Conservation (phyloP, 2,888 invertebrate genomes). For the Clanis bilineata region DNA sequence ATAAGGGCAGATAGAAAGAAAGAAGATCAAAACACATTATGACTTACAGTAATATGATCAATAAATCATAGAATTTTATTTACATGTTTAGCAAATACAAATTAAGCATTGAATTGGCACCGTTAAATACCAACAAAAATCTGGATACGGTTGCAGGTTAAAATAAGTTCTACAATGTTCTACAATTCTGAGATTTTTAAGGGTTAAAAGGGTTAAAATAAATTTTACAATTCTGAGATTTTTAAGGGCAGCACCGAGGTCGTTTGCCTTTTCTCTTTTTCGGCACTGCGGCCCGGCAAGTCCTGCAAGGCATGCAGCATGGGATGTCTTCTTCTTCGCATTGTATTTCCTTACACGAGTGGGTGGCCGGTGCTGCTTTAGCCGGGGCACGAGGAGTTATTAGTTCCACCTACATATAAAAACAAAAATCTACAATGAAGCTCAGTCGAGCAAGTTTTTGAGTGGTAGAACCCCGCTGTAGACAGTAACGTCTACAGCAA, state of each 20-base stretch:
- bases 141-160: too few species aligned
- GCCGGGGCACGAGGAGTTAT: constrained; percentile 87
- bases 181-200: neutral
- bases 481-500: too few species aligned
- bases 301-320: constrained; percentile 55
- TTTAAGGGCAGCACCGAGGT: constrained; percentile 41
- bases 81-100: neutral
- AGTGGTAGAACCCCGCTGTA: neutral
- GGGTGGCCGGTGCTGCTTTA: constrained; percentile 79
- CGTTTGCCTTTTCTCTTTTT: constrained; percentile 37
- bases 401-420: constrained; percentile 85
- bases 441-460: neutral
- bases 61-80: neutral
- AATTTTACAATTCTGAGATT: too few species aligned
- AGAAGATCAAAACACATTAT: too few species aligned
- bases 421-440: neutral
- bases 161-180: too few species aligned
- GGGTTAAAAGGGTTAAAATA: too few species aligned
- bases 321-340: constrained; percentile 82
- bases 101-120: neutral
- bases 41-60: neutral
- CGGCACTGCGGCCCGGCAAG: constrained; percentile 46
- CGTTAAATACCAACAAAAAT: too few species aligned
- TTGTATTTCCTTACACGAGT: constrained; percentile 86
- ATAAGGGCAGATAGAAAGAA: too few species aligned